phyloP scores from a whole-genome alignment of 1,140 invertebrate species.

The Cotesia vestalis region DNA sequence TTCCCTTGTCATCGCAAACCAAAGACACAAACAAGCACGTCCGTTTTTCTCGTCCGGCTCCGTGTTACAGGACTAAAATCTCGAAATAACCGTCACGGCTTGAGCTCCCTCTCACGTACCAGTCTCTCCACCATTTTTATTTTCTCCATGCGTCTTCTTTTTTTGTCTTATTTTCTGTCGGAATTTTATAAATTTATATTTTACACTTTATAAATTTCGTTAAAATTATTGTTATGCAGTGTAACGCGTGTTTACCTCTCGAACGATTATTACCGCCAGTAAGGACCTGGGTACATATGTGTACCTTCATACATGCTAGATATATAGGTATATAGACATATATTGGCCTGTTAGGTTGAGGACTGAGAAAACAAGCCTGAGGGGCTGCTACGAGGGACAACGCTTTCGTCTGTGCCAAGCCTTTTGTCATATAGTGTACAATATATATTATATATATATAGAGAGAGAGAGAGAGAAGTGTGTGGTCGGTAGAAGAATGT shows the following conservation, averaged over 20 bases:
- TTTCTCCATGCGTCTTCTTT: not conserved
- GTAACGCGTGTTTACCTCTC: conserved; percentile 10
- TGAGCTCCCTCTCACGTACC: too few species aligned
- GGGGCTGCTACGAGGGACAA: not conserved
- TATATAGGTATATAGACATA: not conserved
- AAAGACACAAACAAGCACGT: conserved; percentile 22
- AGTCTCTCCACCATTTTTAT: not conserved
- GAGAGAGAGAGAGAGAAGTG: not conserved
- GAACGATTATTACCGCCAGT: conserved; percentile 19
- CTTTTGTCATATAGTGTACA: not conserved
- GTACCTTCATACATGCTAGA: not conserved
- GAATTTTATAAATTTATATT: too few species aligned
- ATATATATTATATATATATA: not conserved
- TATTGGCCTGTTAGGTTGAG: not conserved
- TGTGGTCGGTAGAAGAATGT: not conserved
- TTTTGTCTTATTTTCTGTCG: not conserved
- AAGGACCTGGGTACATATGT: not conserved
- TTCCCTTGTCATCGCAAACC: not conserved
- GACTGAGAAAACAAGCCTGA: conserved; percentile 7
- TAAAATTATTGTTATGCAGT: conserved; percentile 26
- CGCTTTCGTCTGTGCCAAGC: not conserved
- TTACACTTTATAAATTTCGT: too few species aligned
- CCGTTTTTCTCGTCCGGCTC: conserved; percentile 6
- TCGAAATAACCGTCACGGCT: not conserved
- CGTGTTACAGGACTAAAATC: not conserved